Base-by-base conservation (phyloP, 2,113 vertebrate genomes). In the Bufo bufo region DNA sequence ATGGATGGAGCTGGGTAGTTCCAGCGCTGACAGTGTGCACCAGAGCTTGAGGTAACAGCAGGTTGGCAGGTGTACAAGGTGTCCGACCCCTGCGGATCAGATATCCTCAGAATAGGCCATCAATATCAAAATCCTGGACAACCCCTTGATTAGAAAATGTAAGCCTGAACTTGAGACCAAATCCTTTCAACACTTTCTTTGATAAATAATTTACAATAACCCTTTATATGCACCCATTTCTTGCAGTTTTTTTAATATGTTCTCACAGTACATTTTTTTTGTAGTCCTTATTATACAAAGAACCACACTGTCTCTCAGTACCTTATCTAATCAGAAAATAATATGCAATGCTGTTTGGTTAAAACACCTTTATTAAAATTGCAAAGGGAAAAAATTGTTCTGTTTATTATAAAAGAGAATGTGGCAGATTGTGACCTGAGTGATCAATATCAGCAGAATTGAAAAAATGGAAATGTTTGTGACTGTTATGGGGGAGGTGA, bases 371-470 rank as follows among this genome's bases (percentile, higher is more conserved):
- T 88, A 88, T 88, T 88, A 88, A 88, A 88, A 88, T 75, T 83
- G 71, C 80, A 63, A 84, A 77, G 72, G 66, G 23, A 88, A 88
- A 87, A 84, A 84, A 56, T 19, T 13, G 56, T 61, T 88, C 63
- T 87, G 85, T 84, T 69, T 89, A 84, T 78, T 89, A 89, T 84
- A 78, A 89, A 77, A 89, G 47, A 45, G 81, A 84, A 59, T 74
- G 33, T 52, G 72, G 72, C 72, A 89, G 72, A 89, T 77, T 89
- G 59, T 89, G 87, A 84, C 87, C 82, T 50, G 49, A 66, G 72
- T 83, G 87, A 89, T 89, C 87, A 84, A 89, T 89, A 89, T 89
- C 87, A 89, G 72, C 87, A 89, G 82, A 84, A 89, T 78, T 89
- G 82, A 89, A 84, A 78, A 88, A 84, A 88, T 88, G 87, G 81